Conservation (phyloP, 2,888 invertebrate genomes). For the Acanthosepion pharaonis region DNA sequence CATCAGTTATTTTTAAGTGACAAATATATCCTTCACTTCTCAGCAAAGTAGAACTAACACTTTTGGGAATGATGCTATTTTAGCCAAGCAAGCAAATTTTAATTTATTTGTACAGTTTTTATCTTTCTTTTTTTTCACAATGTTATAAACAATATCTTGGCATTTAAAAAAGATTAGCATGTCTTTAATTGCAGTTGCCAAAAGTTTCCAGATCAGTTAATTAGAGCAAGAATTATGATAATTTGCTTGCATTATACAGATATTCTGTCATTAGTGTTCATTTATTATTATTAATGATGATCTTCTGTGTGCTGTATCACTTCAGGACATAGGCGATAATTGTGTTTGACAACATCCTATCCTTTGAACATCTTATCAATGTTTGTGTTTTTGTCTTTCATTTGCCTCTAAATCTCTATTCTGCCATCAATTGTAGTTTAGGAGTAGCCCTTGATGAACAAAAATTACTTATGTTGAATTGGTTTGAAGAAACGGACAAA, state of each 20-base stretch:
- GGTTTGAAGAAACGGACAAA: too few species aligned
- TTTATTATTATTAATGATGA: neutral
- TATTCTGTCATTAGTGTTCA: neutral
- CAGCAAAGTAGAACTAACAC: neutral
- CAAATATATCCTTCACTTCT: neutral
- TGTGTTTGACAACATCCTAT: too few species aligned
- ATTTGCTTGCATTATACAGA: neutral
- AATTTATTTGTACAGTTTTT: neutral
- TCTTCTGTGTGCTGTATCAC: too few species aligned
- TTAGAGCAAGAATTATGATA: neutral
- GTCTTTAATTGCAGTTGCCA: neutral
- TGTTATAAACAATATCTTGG: neutral
- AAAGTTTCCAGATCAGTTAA: neutral
- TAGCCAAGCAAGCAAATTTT: neutral
- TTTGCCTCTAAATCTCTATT: too few species aligned
- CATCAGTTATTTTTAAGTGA: neutral
- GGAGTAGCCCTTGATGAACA: too few species aligned
- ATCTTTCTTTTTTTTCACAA: neutral
- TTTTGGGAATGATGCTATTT: neutral
- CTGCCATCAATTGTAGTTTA: too few species aligned
- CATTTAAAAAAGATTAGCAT: neutral
- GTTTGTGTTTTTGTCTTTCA: too few species aligned
- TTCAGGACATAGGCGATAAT: too few species aligned
- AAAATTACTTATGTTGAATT: too few species aligned
- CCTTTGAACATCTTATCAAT: too few species aligned